These are phyloP conservation scores for Smittia sp. DNA, from an alignment of 2,888 invertebrate species.

Conservation along the genomic window DNA sequence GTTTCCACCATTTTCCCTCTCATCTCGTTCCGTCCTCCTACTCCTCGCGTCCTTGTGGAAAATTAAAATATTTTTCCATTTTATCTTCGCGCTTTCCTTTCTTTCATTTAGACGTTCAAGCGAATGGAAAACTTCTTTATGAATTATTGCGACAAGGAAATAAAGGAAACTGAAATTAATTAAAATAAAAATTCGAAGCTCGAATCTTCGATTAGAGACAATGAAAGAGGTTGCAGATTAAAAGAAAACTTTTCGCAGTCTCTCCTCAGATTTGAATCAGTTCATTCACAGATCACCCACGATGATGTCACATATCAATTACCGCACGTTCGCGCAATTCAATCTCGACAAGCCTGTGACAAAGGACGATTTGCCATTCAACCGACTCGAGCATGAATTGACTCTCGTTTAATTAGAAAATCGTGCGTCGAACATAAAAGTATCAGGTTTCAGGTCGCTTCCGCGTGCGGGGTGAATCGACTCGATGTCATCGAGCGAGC, in stretches of 20 bases:
- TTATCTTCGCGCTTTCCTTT: neutral
- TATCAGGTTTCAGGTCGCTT: slow-evolving; percentile 32
- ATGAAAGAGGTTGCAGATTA: no score
- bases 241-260: no score
- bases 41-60: no score
- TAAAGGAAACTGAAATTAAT: neutral
- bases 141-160: neutral
- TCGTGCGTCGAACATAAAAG: slow-evolving; percentile 28
- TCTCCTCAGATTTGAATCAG: neutral
- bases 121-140: slow-evolving; percentile 18
- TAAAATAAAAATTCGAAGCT: neutral
- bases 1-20: slow-evolving; percentile 18
- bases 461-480: neutral
- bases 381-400: slow-evolving; percentile 3
- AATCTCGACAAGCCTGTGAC: neutral
- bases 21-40: neutral
- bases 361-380: slow-evolving; percentile 3
- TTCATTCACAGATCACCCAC: neutral
- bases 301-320: slow-evolving; percentile 12
- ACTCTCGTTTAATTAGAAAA: slow-evolving; percentile 36
- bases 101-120: neutral
- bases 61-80: slow-evolving; percentile 24
- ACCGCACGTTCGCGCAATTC: slow-evolving; percentile 25
- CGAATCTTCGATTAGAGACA: neutral
- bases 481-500: neutral